Evolutionary conservation across 2,888 invertebrate genomes (phyloP).

Genomic region (Cynaeus angustus): DNA sequence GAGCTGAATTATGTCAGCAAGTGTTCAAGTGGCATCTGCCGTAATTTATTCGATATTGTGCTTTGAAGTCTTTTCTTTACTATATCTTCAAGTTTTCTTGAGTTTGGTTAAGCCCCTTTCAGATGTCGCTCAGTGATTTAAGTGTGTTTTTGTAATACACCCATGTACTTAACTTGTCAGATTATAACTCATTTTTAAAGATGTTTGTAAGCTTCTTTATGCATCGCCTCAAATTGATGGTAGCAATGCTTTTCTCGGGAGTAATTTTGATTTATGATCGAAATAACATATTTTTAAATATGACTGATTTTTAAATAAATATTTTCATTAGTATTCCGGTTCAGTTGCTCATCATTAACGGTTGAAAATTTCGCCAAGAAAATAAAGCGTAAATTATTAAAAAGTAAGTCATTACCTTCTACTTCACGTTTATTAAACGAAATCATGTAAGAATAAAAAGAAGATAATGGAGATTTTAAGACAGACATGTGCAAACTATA

Average conservation of each 20-base stretch:
- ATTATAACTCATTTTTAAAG: slow-evolving; percentile 39
- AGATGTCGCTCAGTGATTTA: slow-evolving; percentile 36
- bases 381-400: slow-evolving; percentile 6
- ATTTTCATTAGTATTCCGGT: too few species aligned
- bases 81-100: slow-evolving; percentile 27
- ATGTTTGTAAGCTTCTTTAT: slow-evolving; percentile 34
- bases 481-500: slow-evolving; percentile 15
- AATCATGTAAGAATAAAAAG: not conserved
- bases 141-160: slow-evolving; percentile 39
- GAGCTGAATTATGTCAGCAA: slow-evolving; percentile 27
- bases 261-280: slow-evolving; percentile 19
- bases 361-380: too few species aligned
- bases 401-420: slow-evolving; percentile 2
- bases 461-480: slow-evolving; percentile 7
- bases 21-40: slow-evolving; percentile 28
- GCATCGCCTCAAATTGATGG: slow-evolving; percentile 24
- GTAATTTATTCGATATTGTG: slow-evolving; percentile 32
- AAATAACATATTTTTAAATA: too few species aligned
- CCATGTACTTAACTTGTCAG: slow-evolving; percentile 39
- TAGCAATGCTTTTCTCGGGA: slow-evolving; percentile 19
- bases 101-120: slow-evolving; percentile 36
- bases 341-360: too few species aligned
- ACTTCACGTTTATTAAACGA: slow-evolving; percentile 2
- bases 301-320: too few species aligned
- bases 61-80: slow-evolving; percentile 13